Conservation (phyloP, 2,888 invertebrate genomes). For the Drosophila kuntzei region DNA sequence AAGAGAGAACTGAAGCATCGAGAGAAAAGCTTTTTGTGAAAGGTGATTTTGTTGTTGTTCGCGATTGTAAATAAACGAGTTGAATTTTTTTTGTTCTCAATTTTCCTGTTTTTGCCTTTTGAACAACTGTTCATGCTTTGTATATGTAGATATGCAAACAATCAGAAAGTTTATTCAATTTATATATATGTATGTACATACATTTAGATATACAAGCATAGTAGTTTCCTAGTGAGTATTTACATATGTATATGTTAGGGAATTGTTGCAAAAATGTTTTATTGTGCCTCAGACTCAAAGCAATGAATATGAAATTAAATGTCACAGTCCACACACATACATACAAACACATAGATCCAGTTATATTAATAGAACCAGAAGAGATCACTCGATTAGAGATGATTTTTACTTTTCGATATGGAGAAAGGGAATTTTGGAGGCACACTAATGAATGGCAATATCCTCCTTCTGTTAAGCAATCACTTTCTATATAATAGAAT, state of each 20-base stretch:
- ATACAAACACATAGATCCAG: conserved; percentile 1
- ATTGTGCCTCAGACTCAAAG: background rate
- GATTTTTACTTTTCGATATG: conserved; percentile 3
- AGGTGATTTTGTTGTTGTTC: conserved; percentile 65
- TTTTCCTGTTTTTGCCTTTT: conserved; percentile 44
- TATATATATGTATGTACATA: conserved; percentile 3
- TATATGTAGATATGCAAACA: conserved; percentile 12
- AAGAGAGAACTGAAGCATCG: conserved; percentile 52
- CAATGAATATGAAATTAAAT: conserved; percentile 19
- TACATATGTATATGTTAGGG: conserved; percentile 2
- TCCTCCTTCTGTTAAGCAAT: background rate
- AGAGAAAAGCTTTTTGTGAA: conserved; percentile 80
- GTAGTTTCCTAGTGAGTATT: conserved; percentile 4
- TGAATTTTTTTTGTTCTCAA: conserved; percentile 26
- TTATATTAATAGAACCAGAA: conserved; percentile 17
- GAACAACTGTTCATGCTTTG: conserved; percentile 21
- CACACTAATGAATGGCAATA: background rate
- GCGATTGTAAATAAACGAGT: conserved; percentile 50
- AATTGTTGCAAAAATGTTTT: conserved; percentile 15
- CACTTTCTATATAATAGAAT: background rate
- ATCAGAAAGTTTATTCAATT: conserved; percentile 17
- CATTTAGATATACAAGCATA: conserved; percentile 24
- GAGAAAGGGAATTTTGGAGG: conserved; percentile 16
- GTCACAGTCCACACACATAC: conserved; percentile 9
- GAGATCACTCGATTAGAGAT: conserved; percentile 4